phyloP scores from a whole-genome alignment of 2,797 vertebrate genomes.

The Coregonus ussuriensis region DNA sequence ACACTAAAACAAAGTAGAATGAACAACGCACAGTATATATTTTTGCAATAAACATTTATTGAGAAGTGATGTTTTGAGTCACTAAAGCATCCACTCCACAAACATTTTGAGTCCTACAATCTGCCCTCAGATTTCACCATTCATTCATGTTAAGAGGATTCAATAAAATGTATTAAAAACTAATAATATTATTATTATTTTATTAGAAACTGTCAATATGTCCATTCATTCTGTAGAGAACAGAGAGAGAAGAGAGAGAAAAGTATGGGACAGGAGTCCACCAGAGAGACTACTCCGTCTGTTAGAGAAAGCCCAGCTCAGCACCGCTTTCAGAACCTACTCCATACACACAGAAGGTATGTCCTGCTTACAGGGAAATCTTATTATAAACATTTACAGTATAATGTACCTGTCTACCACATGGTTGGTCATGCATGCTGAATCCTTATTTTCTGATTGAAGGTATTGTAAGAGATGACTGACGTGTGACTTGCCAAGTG shows the following conservation, averaged over 20 bases:
- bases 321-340: slow-evolving; percentile 85
- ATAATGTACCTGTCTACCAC: no score
- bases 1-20: no score
- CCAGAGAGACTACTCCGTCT: slow-evolving; percentile 82
- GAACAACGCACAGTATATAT: no score
- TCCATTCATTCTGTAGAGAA: slow-evolving; percentile 13
- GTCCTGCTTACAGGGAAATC: slow-evolving; percentile 16
- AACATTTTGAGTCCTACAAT: no score
- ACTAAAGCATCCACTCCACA: no score
- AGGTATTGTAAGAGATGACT: no score
- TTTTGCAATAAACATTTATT: no score
- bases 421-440: no score
- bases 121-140: not conserved
- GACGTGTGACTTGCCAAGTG: no score
- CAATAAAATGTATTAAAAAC: not conserved
- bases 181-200: no score
- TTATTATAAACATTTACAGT: not conserved
- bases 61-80: not conserved
- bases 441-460: no score
- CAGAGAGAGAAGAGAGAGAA: slow-evolving; percentile 69
- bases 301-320: slow-evolving; percentile 81
- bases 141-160: not conserved
- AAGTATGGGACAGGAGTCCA: slow-evolving; percentile 80
- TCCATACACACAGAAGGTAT: slow-evolving; percentile 82
- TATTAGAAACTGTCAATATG: not conserved